These are phyloP conservation scores for Leptinotarsa rubiginosa DNA, from an alignment of 2,888 invertebrate species.

Conservation along the genomic window DNA sequence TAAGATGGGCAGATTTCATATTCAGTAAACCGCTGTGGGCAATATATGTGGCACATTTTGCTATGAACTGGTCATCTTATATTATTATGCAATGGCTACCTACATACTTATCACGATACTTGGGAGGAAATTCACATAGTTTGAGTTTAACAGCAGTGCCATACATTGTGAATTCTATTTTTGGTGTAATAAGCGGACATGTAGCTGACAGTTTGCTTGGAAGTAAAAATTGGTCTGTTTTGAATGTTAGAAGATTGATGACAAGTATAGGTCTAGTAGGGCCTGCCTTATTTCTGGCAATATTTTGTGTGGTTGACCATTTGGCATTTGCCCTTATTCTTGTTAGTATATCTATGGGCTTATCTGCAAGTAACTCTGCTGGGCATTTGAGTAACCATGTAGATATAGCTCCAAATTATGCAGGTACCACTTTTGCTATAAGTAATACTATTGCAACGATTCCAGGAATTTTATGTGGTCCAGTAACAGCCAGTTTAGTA, in stretches of 20 bases:
- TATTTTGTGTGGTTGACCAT: constrained; percentile 78
- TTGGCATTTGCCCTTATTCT: constrained; percentile 77
- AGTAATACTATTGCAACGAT: constrained; percentile 82
- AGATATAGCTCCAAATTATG: constrained; percentile 82
- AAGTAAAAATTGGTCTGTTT: constrained; percentile 72
- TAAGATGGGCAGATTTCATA: constrained; percentile 76
- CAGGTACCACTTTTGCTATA: constrained; percentile 81
- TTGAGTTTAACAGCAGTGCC: constrained; percentile 81
- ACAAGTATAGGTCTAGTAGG: constrained; percentile 78
- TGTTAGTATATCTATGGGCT: constrained; percentile 79
- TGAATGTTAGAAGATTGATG: constrained; percentile 79
- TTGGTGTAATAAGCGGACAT: constrained; percentile 79
- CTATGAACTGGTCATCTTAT: constrained; percentile 85
- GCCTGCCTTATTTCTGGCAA: constrained; percentile 77
- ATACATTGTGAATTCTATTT: constrained; percentile 78
- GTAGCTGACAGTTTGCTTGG: constrained; percentile 74
- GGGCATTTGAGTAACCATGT: constrained; percentile 83
- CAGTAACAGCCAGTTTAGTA: constrained; percentile 79
- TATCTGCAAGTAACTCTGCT: constrained; percentile 81
- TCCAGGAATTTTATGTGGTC: constrained; percentile 82
- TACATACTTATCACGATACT: constrained; percentile 73
- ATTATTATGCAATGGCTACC: constrained; percentile 86
- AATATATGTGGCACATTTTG: constrained; percentile 80
- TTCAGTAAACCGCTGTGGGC: constrained; percentile 79
- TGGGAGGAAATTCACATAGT: constrained; percentile 76